A percentile compares a stretch with the other conserved stretches of the same genome.
phyloP scores from a whole-genome alignment of 2,888 invertebrate genomes.

The Zaprionus lineosus region DNA sequence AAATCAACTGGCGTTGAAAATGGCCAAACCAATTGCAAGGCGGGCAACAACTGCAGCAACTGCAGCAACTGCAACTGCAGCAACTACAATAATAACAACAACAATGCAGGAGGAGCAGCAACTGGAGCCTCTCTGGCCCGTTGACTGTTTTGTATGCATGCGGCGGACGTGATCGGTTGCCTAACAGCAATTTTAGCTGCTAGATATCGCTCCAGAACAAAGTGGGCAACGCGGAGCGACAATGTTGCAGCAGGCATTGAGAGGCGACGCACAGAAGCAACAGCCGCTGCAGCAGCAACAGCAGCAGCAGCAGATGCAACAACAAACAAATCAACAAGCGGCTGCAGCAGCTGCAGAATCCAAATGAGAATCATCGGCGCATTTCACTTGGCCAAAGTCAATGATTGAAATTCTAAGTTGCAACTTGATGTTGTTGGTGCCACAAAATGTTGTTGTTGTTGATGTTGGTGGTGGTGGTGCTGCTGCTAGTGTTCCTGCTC shows the following conservation, averaged over 20 bases:
- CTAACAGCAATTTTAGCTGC: conserved; percentile 74
- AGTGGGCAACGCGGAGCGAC: conserved; percentile 72
- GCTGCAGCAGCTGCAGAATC: conserved; percentile 40
- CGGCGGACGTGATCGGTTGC: conserved; percentile 73
- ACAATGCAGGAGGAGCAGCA: too few species aligned
- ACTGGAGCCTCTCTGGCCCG: conserved; percentile 16
- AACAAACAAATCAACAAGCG: conserved; percentile 26
- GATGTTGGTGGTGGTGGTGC: too few species aligned
- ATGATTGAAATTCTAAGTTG: conserved; percentile 75
- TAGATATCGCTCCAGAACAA: conserved; percentile 70
- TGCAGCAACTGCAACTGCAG: conserved; percentile 2
- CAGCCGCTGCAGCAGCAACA: conserved; percentile 12
- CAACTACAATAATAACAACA: too few species aligned
- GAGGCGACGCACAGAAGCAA: conserved; percentile 68
- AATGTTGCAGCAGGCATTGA: conserved; percentile 49
- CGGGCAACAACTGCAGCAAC: conserved; percentile 14
- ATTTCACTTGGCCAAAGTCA: conserved; percentile 65
- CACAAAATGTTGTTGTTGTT: too few species aligned
- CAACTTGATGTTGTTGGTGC: conserved; percentile 32
- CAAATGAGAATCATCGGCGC: conserved; percentile 49
- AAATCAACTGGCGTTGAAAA: conserved; percentile 75
- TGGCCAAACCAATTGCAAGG: conserved; percentile 65
- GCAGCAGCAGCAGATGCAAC: conserved; percentile 33
- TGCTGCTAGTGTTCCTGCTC: too few species aligned
- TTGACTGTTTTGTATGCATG: conserved; percentile 73